phyloP scores from a whole-genome alignment of 92 coral and sea anemone species.

The Paramuricea clavata region DNA sequence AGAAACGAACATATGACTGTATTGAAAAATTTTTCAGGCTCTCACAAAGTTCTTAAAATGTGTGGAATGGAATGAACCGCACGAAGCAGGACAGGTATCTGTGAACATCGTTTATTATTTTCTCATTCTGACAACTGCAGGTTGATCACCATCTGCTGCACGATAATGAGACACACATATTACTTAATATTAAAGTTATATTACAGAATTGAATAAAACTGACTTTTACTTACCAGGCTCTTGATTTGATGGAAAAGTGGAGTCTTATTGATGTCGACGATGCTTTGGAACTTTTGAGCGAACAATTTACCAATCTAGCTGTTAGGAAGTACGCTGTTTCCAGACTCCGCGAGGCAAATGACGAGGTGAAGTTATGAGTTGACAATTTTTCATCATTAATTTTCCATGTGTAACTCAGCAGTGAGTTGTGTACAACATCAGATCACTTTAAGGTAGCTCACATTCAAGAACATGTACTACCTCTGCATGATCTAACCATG shows the following conservation, averaged over 20 bases:
- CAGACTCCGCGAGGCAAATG: conserved; percentile 90
- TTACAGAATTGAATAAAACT: background rate
- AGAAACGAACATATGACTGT: background rate
- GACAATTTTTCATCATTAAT: background rate
- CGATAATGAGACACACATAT: no score
- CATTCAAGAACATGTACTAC: no score
- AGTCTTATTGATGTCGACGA: conserved; percentile 99
- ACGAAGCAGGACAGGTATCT: conserved; percentile 91
- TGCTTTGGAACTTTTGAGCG: conserved; percentile 91
- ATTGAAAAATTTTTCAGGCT: conserved; percentile 68
- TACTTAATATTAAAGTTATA: no score
- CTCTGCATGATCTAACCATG: no score
- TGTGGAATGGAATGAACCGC: conserved; percentile 97
- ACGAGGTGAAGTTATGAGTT: conserved; percentile 72
- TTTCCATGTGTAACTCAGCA: no score
- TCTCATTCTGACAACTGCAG: no score
- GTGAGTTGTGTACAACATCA: background rate
- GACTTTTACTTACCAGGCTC: conserved; percentile 68
- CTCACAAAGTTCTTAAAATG: conserved; percentile 95
- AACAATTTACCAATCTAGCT: conserved; percentile 92
- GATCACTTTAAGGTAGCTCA: no score
- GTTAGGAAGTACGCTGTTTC: conserved; percentile 97
- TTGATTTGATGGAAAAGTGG: conserved; percentile 94
- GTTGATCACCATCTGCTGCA: no score
- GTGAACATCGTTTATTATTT: no score